These are phyloP conservation scores for Lasioglossum zephyrum DNA, from an alignment of 2,888 invertebrate species.

Conservation along the genomic window DNA sequence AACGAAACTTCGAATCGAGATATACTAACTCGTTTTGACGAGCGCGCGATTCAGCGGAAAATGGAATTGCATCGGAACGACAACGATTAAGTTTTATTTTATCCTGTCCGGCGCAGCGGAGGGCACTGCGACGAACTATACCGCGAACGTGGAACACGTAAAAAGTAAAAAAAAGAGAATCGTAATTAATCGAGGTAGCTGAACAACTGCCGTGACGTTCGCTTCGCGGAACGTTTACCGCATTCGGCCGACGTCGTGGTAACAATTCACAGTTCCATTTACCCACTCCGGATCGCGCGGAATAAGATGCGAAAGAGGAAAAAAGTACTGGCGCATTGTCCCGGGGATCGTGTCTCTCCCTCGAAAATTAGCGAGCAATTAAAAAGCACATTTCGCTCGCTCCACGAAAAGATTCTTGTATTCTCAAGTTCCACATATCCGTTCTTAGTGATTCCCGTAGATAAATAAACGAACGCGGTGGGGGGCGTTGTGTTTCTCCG, in stretches of 20 bases:
- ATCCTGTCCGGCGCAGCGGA: too few relatives aligned
- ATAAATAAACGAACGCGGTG: too few relatives aligned
- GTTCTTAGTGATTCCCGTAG: too few relatives aligned
- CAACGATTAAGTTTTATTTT: neutral
- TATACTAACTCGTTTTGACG: neutral
- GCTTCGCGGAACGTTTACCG: neutral
- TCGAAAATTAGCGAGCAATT: neutral
- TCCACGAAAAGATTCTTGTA: neutral
- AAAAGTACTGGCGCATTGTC: neutral
- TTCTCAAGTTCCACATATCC: too few relatives aligned
- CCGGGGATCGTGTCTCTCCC: neutral
- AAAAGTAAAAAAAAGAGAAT: neutral
- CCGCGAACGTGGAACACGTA: neutral
- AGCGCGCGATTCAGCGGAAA: neutral
- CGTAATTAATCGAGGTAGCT: neutral
- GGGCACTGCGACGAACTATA: neutral
- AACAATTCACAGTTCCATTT: constrained; percentile 12
- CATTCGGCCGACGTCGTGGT: neutral
- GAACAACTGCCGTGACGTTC: constrained; percentile 2
- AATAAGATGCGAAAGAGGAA: neutral
- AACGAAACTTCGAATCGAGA: neutral
- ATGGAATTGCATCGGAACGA: neutral
- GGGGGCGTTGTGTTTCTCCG: neutral
- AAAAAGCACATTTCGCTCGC: neutral
- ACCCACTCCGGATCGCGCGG: neutral